phyloP scores from a whole-genome alignment of 2,797 vertebrate genomes.

The Liasis olivaceus region DNA sequence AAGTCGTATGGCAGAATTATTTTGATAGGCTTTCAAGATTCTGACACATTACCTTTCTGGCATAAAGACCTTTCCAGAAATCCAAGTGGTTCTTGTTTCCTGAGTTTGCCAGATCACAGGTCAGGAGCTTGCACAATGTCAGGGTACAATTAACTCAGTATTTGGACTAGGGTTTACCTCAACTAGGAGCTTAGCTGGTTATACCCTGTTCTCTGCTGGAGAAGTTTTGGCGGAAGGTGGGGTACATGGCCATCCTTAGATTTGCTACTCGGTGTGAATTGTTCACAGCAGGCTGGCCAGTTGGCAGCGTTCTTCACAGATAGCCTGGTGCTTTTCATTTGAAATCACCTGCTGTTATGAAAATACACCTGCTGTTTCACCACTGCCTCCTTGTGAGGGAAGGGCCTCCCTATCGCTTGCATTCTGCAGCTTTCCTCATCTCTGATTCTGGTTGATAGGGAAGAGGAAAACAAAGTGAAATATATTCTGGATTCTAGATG shows the following conservation, averaged over 20 bases:
- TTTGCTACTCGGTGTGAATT: not conserved
- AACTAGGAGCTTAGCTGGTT: not conserved
- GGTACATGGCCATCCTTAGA: not conserved
- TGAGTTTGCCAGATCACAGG: not conserved
- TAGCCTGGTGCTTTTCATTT: not conserved
- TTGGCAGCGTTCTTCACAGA: not conserved
- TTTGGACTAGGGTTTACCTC: not conserved
- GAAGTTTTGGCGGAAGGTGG: not conserved
- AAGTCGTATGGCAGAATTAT: not conserved
- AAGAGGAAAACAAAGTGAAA: not conserved
- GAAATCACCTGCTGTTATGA: not conserved
- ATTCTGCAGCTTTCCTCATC: not conserved
- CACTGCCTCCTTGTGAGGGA: not conserved
- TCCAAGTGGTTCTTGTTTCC: not conserved
- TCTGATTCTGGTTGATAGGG: not conserved
- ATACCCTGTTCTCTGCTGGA: not conserved
- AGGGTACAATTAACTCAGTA: not conserved
- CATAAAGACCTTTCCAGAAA: not conserved
- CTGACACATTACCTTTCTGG: not conserved
- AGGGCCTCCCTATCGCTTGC: not conserved
- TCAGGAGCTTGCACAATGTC: not conserved
- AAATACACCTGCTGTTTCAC: not conserved
- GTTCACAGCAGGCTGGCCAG: not conserved
- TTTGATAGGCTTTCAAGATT: not conserved
- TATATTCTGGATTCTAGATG: not conserved